phyloP scores from a whole-genome alignment of 1,140 invertebrate species.

The Lamellibrachia luymesi region DNA sequence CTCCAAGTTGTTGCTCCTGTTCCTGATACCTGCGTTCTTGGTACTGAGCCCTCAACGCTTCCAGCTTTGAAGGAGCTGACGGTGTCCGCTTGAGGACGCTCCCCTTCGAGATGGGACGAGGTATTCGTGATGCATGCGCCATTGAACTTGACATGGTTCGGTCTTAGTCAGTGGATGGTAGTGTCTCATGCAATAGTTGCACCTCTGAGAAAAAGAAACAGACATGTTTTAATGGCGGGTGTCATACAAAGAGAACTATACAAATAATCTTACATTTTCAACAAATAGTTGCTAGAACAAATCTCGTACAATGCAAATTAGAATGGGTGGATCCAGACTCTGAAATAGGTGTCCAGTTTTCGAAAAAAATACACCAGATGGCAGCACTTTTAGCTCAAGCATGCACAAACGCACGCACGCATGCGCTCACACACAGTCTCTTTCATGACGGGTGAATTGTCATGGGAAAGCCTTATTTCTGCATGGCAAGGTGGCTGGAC shows the following conservation, averaged over 20 bases:
- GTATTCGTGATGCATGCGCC: not conserved
- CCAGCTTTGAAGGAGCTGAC: constrained; percentile 7
- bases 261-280: too few relatives aligned
- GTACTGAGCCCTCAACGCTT: not conserved
- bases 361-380: too few relatives aligned
- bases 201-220: not conserved
- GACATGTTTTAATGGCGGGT: not conserved
- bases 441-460: too few relatives aligned
- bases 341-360: too few relatives aligned
- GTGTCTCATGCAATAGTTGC: not conserved
- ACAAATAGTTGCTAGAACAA: too few relatives aligned
- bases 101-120: not conserved
- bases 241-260: not conserved
- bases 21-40: not conserved
- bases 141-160: not conserved
- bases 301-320: too few relatives aligned
- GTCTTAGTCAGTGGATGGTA: not conserved
- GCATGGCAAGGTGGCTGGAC: too few relatives aligned
- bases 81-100: not conserved
- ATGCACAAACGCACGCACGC: too few relatives aligned
- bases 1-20: not conserved
- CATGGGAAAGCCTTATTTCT: too few relatives aligned
- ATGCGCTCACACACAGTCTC: too few relatives aligned
- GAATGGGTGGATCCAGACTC: too few relatives aligned
- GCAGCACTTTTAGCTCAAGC: too few relatives aligned